These are phyloP conservation scores for Girardinus metallicus DNA, from an alignment of 2,797 vertebrate species.

Conservation along the genomic window DNA sequence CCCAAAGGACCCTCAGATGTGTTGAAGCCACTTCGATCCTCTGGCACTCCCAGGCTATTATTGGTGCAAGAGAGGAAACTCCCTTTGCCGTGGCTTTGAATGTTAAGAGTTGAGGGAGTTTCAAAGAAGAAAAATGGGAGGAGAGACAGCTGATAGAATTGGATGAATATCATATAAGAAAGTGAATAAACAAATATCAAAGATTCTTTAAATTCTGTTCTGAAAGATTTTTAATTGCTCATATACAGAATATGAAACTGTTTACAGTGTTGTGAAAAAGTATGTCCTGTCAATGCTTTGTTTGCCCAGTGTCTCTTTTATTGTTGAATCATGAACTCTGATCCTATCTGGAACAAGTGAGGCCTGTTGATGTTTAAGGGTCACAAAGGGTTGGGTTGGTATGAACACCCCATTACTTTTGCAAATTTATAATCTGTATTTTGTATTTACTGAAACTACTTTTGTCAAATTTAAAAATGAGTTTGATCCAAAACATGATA, in stretches of 20 bases:
- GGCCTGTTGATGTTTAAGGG: not conserved
- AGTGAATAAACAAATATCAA: not conserved
- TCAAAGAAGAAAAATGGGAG: not conserved
- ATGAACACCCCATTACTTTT: not conserved
- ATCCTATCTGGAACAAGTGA: not conserved
- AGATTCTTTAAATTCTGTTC: not conserved
- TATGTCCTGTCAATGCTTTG: not conserved
- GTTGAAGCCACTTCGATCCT: conserved; percentile 13
- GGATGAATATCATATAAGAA: conserved; percentile 22
- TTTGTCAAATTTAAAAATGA: not conserved
- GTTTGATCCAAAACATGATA: not conserved
- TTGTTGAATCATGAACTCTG: not conserved
- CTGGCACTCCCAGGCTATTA: conserved; percentile 33
- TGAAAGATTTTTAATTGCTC: not conserved
- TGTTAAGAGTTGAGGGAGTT: conserved; percentile 12
- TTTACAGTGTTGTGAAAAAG: not conserved
- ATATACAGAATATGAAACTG: not conserved
- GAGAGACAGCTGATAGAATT: conserved; percentile 18
- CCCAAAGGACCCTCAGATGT: conserved; percentile 55
- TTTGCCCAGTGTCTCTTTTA: not conserved
- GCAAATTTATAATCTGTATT: not conserved
- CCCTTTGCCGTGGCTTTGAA: conserved; percentile 16
- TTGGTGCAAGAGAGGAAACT: conserved; percentile 44
- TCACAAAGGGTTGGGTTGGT: not conserved
- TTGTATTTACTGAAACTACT: not conserved